Percentiles rank a stretch among this genome's conserved stretches.
These are phyloP conservation scores for Erithacus rubecula DNA, from an alignment of 2,797 vertebrate genomes.

Conservation along the genomic window DNA sequence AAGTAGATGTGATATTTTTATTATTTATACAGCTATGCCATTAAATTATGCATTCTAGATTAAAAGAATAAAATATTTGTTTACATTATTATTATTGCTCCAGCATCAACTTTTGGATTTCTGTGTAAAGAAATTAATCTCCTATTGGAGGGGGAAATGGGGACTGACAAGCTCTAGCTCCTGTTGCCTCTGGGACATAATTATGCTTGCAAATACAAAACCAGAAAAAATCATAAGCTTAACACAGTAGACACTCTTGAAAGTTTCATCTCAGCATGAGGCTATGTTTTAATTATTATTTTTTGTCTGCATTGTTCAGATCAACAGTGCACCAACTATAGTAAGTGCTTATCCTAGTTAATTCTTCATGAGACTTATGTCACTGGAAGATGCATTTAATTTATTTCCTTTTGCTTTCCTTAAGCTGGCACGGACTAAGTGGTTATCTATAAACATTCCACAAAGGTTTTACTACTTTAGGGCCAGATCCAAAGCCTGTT, in stretches of 20 bases:
- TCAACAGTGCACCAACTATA: conserved; percentile 41
- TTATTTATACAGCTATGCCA: conserved; percentile 59
- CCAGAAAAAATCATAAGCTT: conserved; percentile 66
- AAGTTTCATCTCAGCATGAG: conserved; percentile 73
- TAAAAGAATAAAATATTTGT: conserved; percentile 59
- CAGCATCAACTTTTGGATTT: conserved; percentile 66
- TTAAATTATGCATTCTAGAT: conserved; percentile 65
- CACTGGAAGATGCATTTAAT: conserved; percentile 58
- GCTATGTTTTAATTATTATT: conserved; percentile 73
- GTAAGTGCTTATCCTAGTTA: conserved; percentile 68
- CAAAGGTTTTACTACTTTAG: conserved; percentile 8
- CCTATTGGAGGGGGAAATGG: conserved; percentile 26
- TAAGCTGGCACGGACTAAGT: background rate
- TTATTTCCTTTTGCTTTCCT: conserved; percentile 51
- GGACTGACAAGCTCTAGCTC: conserved; percentile 56
- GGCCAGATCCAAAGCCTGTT: background rate
- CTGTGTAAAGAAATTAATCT: conserved; percentile 66
- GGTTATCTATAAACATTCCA: conserved; percentile 38
- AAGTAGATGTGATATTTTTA: conserved; percentile 63
- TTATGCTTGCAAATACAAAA: conserved; percentile 66
- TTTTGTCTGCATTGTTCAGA: conserved; percentile 67
- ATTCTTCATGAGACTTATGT: conserved; percentile 71
- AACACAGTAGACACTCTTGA: conserved; percentile 61
- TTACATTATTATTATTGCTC: conserved; percentile 61
- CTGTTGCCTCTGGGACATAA: conserved; percentile 66